Conservation (phyloP, 35 echinoderm and acorn worm species). For the Ophiothrix spiculata region DNA sequence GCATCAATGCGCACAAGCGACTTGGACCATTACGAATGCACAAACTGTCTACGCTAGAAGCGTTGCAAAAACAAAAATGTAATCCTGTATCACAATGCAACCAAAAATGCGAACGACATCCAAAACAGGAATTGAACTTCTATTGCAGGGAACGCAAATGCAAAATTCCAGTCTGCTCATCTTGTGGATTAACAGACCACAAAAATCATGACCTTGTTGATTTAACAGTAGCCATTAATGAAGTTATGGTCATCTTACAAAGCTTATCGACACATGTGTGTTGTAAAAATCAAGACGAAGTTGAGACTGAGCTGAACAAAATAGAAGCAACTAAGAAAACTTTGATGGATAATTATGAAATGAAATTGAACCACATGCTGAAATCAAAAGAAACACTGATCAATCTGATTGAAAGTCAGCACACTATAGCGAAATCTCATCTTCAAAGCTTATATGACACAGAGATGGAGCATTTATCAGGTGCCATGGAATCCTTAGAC, state of each 20-base stretch:
- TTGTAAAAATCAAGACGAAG: not conserved
- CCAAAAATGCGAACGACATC: not conserved
- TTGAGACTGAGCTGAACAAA: not conserved
- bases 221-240: not conserved
- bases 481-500: not conserved
- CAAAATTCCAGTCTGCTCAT: not conserved
- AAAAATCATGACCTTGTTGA: not conserved
- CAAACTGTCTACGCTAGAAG: not conserved
- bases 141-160: not conserved
- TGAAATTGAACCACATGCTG: not conserved
- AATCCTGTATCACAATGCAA: not conserved
- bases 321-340: not conserved
- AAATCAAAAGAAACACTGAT: not conserved
- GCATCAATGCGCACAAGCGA: not conserved
- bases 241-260: not conserved
- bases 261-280: not conserved
- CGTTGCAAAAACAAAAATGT: not conserved
- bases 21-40: not conserved
- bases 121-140: not conserved
- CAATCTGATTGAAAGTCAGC: not conserved
- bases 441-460: not conserved
- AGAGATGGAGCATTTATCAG: not conserved
- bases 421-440: not conserved
- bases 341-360: not conserved
- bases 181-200: not conserved